A percentile compares a stretch with the other conserved stretches of the same genome.
Conservation (phyloP, 1,140 invertebrate genomes). For the Philaenus spumarius region DNA sequence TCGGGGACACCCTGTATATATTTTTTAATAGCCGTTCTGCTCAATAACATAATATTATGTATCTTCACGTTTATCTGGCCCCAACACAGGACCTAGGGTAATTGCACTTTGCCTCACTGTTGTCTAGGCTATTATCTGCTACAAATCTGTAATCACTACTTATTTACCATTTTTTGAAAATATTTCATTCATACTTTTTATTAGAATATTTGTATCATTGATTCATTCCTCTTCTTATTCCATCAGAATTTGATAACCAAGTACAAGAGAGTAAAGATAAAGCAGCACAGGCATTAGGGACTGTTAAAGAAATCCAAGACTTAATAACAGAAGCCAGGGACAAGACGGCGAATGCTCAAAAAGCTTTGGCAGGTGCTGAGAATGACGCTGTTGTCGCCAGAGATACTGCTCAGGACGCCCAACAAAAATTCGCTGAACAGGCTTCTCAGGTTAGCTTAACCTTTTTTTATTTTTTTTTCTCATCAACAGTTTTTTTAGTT, state of each 20-base stretch:
- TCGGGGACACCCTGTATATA: too few species aligned
- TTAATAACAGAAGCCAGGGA: constrained; percentile 57
- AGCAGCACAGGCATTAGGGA: constrained; percentile 59
- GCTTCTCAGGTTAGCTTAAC: constrained; percentile 61
- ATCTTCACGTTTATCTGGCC: too few species aligned
- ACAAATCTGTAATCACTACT: too few species aligned
- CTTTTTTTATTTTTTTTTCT: not conserved
- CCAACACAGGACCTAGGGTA: too few species aligned
- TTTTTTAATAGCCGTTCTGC: too few species aligned
- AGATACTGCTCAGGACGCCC: constrained; percentile 67
- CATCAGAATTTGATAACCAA: constrained; percentile 77
- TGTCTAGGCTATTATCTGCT: too few species aligned
- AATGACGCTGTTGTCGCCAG: constrained; percentile 68
- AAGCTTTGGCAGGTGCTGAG: constrained; percentile 62
- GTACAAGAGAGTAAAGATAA: constrained; percentile 63
- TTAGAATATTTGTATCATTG: too few species aligned
- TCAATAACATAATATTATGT: too few species aligned
- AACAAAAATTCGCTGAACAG: constrained; percentile 60
- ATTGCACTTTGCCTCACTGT: too few species aligned
- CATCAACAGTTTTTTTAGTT: not conserved
- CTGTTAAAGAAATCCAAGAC: constrained; percentile 48
- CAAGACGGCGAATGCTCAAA: constrained; percentile 46
- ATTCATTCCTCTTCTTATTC: too few species aligned
- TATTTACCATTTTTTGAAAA: too few species aligned
- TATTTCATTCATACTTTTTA: too few species aligned